phyloP scores from a whole-genome alignment of 2,888 invertebrate genomes.

The Mellilla xanthometata region DNA sequence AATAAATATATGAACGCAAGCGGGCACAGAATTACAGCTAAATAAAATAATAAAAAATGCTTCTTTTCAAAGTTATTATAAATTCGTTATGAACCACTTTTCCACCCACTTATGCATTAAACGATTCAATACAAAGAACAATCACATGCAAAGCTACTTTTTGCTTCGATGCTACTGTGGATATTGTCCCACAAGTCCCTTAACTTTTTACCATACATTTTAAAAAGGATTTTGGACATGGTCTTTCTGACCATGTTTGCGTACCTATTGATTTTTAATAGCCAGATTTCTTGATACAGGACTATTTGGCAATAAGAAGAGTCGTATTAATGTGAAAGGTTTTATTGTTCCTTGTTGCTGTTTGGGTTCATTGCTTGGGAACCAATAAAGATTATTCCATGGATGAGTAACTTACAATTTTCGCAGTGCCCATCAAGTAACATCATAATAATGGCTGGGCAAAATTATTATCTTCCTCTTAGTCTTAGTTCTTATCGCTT shows the following conservation, averaged over 20 bases:
- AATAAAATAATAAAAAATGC: no score
- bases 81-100: slow-evolving; percentile 20
- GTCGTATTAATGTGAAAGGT: slow-evolving; percentile 20
- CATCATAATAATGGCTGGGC: no score
- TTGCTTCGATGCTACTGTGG: slow-evolving; percentile 55
- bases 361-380: slow-evolving; percentile 18
- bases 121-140: slow-evolving; percentile 78
- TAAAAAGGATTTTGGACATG: slow-evolving; percentile 21
- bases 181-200: slow-evolving; percentile 57
- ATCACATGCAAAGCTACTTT: slow-evolving; percentile 55
- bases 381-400: no score
- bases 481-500: no score
- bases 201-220: slow-evolving; percentile 36
- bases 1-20: no score
- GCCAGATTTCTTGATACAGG: slow-evolving; percentile 36
- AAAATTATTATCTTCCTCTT: no score
- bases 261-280: slow-evolving; percentile 62
- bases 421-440: no score
- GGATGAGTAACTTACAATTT: no score
- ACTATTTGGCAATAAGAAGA: slow-evolving; percentile 26
- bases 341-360: slow-evolving; percentile 28
- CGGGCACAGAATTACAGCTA: no score
- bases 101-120: slow-evolving; percentile 47
- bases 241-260: slow-evolving; percentile 17
- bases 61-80: no score